Evolutionary conservation across 2,113 vertebrate species (phyloP).

Genomic region (Apodemus speciosus): DNA sequence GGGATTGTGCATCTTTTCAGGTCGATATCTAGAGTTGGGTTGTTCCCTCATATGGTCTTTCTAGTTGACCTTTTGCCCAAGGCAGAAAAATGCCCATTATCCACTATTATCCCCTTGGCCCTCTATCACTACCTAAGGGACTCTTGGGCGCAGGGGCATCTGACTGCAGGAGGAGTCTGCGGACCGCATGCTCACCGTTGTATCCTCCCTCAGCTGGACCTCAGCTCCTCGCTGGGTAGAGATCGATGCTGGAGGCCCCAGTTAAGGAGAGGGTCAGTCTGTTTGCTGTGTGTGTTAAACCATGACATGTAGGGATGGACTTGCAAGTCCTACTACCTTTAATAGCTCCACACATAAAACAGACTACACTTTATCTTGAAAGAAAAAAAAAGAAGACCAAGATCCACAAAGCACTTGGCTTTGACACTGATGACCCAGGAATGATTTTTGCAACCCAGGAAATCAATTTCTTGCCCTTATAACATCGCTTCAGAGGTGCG

Average conservation of each 20-base stretch:
- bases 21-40: not conserved
- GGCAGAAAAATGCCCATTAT: not conserved
- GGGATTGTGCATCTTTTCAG: not conserved
- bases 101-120: not conserved
- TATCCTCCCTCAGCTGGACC: not conserved
- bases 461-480: constrained; percentile 76
- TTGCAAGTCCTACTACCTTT: not conserved
- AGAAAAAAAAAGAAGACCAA: not conserved
- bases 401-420: constrained; percentile 55
- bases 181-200: fast-evolving
- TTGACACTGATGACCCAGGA: constrained; percentile 66
- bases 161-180: not conserved
- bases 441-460: constrained; percentile 70
- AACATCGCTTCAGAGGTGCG: constrained; percentile 36
- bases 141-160: not conserved
- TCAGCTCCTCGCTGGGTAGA: not conserved
- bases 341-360: constrained; percentile 55
- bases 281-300: constrained; percentile 25
- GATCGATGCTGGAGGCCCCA: not conserved
- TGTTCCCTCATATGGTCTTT: not conserved
- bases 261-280: not conserved
- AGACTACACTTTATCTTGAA: constrained; percentile 56
- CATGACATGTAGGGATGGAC: not conserved
- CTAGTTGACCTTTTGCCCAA: not conserved
- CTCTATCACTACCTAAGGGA: not conserved